Evolutionary conservation across 2,113 vertebrate genomes (phyloP), one percentile per base, ranked within the genome.

Genomic region (Elephantulus edwardii): DNA sequence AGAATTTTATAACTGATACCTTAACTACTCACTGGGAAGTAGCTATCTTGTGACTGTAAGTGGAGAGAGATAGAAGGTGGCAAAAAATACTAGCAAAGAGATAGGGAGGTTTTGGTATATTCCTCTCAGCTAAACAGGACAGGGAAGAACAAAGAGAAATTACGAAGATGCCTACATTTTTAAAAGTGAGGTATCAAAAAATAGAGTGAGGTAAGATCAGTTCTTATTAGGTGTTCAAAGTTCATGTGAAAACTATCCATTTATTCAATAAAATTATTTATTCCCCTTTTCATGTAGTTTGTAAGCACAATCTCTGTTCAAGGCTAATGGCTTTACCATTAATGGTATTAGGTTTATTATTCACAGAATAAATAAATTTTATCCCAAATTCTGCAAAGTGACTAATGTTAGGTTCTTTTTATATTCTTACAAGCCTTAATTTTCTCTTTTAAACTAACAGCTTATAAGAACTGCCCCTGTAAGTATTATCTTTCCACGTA

Each of bases 131-230:
- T 88, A 71, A 79, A 86, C 8, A 4, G 9, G 19, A 13, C 30
- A 50, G 11, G 83, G 9, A 79, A 42, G 13, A 85, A 81, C 26
- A 89, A 87, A 92, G 35, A 84, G 48, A 74, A 90, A 76, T 14
- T n/a, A 72, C 30, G 44, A 74, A 93, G 76, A 66, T 48, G 26
- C 5, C 40, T 35, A 38, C n/a, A 70, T 85, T 93, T 93, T 46
- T 88, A 90, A 92, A n/a, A n/a, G n/a, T n/a, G n/a, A n/a, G n/a
- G n/a, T n/a, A n/a, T n/a, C n/a, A n/a, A n/a, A n/a, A n/a, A n/a
- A n/a, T n/a, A n/a, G n/a, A n/a, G n/a, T n/a, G n/a, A n/a, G n/a
- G n/a, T n/a, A n/a, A n/a, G 40, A 48, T 82, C n/a, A 87, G 74
- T 71, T 74, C 13, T 75, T 88, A 6, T 9, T 16, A 79, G 58